Base-by-base conservation (phyloP, 2,888 invertebrate species). In the Tanypteryx hageni region DNA sequence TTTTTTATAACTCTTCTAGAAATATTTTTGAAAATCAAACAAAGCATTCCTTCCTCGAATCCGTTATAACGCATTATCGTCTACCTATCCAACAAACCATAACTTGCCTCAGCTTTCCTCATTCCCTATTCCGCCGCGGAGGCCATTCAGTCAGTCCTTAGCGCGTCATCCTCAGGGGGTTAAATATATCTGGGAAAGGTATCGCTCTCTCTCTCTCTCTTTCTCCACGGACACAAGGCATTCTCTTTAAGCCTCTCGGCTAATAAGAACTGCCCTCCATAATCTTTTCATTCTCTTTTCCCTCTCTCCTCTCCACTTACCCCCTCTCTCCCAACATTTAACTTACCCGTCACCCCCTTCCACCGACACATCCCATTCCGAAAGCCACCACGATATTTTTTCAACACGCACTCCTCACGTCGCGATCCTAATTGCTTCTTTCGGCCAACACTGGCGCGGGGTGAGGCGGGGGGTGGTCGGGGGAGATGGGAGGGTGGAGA, bases 361-460 rank as follows among this genome's bases (percentile, higher is more conserved):
- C 64, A 4, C 18, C 64, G 64, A 16, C 64, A 16, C 64, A 56
- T 83, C 18, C 83, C 56, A 31, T 44, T 83, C 44, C 83, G 18
- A 83, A 56, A 83, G 83, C 44, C 83, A n/a, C 56, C 31, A 56
- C 18, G 56, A 83, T 83, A 83, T 83, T 44, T 83, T 83, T 83
- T 83, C 44, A 58, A 58, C 85, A 85, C 58, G 57, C 57, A 58
- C 85, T 57, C 18, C 85, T 58, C 85, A 85, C 85, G 83, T 83
- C 85, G 85, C 85, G 57, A 22, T 85, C 56, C 85, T 85, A 85
- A 85, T 85, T 85, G 85, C 85, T 58, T 85, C 85, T 85, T 85
- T 58, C 57, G 84, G 84, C 84, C 56, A 56, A 57, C 14, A 56
- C 84, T 76, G 22, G 27, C 18, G 22, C 76, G 27, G n/a, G 22